Evolutionary conservation across 2,113 vertebrate genomes (phyloP).

Genomic region (Aldabrachelys gigantea): DNA sequence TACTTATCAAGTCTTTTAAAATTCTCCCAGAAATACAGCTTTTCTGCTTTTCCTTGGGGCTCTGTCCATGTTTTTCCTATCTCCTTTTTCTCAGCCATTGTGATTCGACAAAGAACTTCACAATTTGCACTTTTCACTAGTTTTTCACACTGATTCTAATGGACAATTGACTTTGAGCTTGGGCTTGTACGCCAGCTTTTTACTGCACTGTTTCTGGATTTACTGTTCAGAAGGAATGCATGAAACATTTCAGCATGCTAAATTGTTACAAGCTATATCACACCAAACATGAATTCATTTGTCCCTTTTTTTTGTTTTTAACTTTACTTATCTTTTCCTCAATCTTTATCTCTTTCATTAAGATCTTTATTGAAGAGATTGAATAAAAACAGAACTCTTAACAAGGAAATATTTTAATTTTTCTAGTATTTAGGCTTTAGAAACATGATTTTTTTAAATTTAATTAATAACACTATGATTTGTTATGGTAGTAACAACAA

Average conservation of each 20-base stretch:
- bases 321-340: not conserved
- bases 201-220: not conserved
- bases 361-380: not conserved
- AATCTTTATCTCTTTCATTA: not conserved
- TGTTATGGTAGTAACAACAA: not conserved
- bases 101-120: not conserved
- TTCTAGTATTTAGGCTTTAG: not conserved
- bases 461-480: not conserved
- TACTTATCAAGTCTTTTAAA: not conserved
- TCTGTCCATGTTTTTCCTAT: not conserved
- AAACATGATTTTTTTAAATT: not conserved
- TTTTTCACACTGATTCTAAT: not conserved
- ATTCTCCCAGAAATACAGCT: not conserved
- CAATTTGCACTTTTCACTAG: not conserved
- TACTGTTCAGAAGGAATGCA: not conserved
- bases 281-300: not conserved
- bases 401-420: not conserved
- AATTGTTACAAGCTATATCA: not conserved
- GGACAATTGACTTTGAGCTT: not conserved
- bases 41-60: not conserved
- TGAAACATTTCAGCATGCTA: not conserved
- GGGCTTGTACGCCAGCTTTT: not conserved
- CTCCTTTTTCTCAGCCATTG: not conserved
- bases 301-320: not conserved
- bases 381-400: not conserved